A percentile compares a stretch with the other conserved stretches of the same genome.
These are phyloP conservation scores for Sminthurinus signatus DNA, from an alignment of 1,140 invertebrate species.

Conservation along the genomic window DNA sequence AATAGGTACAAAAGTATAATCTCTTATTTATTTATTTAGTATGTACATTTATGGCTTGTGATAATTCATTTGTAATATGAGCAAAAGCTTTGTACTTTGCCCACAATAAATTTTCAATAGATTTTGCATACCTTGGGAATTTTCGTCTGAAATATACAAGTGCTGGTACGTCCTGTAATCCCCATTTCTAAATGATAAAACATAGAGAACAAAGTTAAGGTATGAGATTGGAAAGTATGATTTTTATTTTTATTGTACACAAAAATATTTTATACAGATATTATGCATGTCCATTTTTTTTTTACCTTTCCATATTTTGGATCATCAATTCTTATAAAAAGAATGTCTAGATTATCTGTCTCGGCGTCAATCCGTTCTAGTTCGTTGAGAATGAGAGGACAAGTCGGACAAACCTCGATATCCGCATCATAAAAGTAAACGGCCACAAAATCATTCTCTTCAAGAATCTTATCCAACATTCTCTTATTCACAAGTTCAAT, in stretches of 20 bases:
- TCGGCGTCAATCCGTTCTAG: constrained; percentile 88
- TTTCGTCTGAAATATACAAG: constrained; percentile 88
- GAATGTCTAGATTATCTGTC: constrained; percentile 88
- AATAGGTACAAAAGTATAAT: too few species aligned
- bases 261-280: too few species aligned
- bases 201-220: too few species aligned
- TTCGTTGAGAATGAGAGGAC: constrained; percentile 68
- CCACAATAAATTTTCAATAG: too few species aligned
- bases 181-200: constrained; percentile 64
- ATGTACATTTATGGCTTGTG: too few species aligned
- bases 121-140: too few species aligned
- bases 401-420: constrained; percentile 58
- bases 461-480: constrained; percentile 87
- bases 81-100: too few species aligned
- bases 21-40: too few species aligned
- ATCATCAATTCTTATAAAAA: constrained; percentile 91
- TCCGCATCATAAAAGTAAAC: constrained; percentile 92
- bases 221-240: too few species aligned
- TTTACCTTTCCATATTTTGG: constrained; percentile 62
- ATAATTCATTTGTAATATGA: too few species aligned
- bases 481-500: constrained; percentile 86
- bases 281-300: too few species aligned
- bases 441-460: constrained; percentile 92
- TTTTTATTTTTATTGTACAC: too few species aligned
- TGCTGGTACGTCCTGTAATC: constrained; percentile 71